Percentiles rank a stretch among this genome's conserved stretches.
phyloP scores from a whole-genome alignment of 2,888 invertebrate genomes.

The Protophormia terraenovae region DNA sequence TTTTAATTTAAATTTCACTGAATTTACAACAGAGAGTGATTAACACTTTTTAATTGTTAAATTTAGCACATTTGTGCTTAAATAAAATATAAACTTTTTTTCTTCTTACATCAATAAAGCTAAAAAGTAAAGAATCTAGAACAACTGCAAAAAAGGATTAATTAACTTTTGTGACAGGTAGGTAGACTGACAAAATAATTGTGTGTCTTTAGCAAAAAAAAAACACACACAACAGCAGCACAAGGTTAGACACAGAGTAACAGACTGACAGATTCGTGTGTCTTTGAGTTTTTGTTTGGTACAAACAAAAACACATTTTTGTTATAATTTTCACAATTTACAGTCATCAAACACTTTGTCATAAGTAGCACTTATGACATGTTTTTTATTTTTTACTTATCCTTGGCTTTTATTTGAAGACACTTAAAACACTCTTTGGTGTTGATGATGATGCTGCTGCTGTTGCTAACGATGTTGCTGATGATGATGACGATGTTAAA shows the following conservation, averaged over 20 bases:
- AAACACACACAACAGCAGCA: neutral
- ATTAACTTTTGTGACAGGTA: slow-evolving; percentile 2
- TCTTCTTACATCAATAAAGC: neutral
- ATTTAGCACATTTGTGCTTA: neutral
- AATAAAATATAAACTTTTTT: neutral
- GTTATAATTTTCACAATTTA: neutral
- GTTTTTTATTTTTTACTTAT: neutral
- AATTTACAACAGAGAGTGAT: neutral
- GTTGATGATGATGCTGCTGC: neutral
- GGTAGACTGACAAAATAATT: neutral
- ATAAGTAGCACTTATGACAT: neutral
- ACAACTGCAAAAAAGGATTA: neutral
- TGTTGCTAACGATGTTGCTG: neutral
- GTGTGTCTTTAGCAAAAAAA: neutral
- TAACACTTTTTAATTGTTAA: neutral
- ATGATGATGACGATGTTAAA: neutral
- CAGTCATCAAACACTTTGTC: neutral
- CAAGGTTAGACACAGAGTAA: neutral
- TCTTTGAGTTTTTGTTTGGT: neutral
- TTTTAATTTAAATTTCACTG: too few relatives aligned
- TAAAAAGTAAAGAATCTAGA: too few relatives aligned
- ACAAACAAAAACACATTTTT: neutral
- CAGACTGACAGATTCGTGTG: neutral
- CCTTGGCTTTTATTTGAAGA: neutral
- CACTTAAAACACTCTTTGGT: neutral